Evolutionary conservation across 2,888 invertebrate genomes (phyloP).

Genomic region (Neoitamus cyanurus): DNA sequence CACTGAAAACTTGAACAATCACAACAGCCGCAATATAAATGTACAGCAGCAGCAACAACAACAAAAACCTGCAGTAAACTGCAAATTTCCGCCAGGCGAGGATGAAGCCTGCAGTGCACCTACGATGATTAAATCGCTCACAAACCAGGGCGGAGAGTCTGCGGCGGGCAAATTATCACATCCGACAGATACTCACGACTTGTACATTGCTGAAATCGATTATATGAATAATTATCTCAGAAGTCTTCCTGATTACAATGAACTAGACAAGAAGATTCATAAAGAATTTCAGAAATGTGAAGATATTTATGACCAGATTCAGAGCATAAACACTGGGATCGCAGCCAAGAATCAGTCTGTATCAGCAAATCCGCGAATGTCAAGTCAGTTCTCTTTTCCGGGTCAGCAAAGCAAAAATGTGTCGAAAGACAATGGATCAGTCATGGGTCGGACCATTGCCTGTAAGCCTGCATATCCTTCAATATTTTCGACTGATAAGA

Average conservation of each 20-base stretch:
- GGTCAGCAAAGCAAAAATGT: neutral
- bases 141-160: neutral
- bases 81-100: conserved; percentile 45
- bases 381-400: conserved; percentile 10
- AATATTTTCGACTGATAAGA: conserved; percentile 55
- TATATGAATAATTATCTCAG: conserved; percentile 67
- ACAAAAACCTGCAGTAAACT: neutral
- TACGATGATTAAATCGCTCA: neutral
- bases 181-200: conserved; percentile 55
- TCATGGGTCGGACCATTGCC: neutral
- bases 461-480: conserved; percentile 59
- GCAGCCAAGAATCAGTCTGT: conserved; percentile 56
- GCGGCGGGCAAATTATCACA: neutral
- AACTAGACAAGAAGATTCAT: conserved; percentile 64
- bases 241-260: conserved; percentile 66
- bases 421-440: neutral
- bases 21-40: conserved; percentile 2
- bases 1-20: conserved; percentile 36
- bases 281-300: conserved; percentile 66
- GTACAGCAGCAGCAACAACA: neutral
- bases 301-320: conserved; percentile 64
- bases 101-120: neutral
- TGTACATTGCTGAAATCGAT: conserved; percentile 66
- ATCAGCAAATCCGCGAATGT: conserved; percentile 58
- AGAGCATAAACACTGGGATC: conserved; percentile 55